These are phyloP conservation scores for Cyanoliseus patagonus DNA, from an alignment of 2,113 vertebrate genomes.

Conservation along the genomic window DNA sequence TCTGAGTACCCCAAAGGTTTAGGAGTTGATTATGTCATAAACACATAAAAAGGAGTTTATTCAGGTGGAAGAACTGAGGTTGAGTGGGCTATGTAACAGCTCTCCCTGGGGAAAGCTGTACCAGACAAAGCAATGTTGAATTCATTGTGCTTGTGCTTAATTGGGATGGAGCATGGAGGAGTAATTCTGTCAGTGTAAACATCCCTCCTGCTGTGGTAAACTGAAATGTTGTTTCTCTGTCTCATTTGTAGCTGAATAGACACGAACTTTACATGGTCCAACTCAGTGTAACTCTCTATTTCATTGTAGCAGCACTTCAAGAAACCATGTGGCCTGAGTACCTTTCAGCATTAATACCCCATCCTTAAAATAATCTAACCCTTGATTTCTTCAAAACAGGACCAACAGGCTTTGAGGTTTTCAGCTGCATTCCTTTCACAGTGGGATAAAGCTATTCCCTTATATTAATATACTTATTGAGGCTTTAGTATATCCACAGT, in stretches of 20 bases:
- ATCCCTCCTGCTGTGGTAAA: neutral
- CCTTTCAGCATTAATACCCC: neutral
- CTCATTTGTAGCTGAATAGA: neutral
- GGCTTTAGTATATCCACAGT: neutral
- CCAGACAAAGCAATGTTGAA: neutral
- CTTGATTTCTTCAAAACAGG: neutral
- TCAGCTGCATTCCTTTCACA: neutral
- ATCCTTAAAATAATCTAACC: neutral
- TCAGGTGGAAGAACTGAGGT: neutral
- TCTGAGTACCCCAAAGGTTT: neutral
- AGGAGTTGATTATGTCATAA: neutral
- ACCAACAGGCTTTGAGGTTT: neutral
- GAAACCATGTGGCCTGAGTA: neutral
- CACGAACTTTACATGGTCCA: neutral
- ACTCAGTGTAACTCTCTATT: neutral
- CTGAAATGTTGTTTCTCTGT: neutral
- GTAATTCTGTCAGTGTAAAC: neutral
- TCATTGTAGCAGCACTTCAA: neutral
- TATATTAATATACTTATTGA: neutral
- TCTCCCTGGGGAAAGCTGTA: neutral
- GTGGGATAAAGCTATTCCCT: neutral
- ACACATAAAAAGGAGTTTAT: neutral
- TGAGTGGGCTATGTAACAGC: neutral
- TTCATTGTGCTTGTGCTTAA: neutral
- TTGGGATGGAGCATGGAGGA: neutral